These are phyloP conservation scores for Leucophenga maculata DNA, from an alignment of 2,888 invertebrate genomes.

Conservation along the genomic window DNA sequence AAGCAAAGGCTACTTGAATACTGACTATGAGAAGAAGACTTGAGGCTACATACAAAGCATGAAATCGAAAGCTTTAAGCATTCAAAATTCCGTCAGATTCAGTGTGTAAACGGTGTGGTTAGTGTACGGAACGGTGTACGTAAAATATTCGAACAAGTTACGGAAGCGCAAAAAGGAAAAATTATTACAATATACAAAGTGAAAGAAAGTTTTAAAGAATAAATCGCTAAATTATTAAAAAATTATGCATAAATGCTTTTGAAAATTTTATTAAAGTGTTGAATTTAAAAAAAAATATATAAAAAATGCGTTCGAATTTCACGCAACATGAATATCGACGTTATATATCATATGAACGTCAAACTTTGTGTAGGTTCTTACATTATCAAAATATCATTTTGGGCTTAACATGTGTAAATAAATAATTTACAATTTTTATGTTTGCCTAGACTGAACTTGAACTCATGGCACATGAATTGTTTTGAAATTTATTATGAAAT, in stretches of 20 bases:
- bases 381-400: not conserved
- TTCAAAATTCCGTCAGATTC: conserved; percentile 39
- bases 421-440: not conserved
- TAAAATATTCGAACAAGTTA: conserved; percentile 21
- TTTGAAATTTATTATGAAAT: conserved; percentile 3
- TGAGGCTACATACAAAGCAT: conserved; percentile 29
- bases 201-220: not conserved
- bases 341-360: conserved; percentile 68
- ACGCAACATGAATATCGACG: conserved; percentile 62
- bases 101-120: conserved; percentile 65
- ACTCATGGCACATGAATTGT: conserved; percentile 20
- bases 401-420: too few relatives aligned
- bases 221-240: not conserved
- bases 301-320: conserved; percentile 63
- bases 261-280: not conserved
- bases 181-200: not conserved
- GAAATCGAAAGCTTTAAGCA: conserved; percentile 35
- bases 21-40: conserved; percentile 23
- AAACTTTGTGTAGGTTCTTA: conserved; percentile 58
- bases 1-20: conserved; percentile 4
- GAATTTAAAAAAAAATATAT: not conserved
- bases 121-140: conserved; percentile 56
- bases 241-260: not conserved
- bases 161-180: conserved; percentile 32
- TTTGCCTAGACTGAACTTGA: conserved; percentile 39